Percentiles rank a stretch among this genome's conserved stretches.
These are phyloP conservation scores for Cavia aperea DNA, from an alignment of 2,113 vertebrate genomes.

Conservation along the genomic window DNA sequence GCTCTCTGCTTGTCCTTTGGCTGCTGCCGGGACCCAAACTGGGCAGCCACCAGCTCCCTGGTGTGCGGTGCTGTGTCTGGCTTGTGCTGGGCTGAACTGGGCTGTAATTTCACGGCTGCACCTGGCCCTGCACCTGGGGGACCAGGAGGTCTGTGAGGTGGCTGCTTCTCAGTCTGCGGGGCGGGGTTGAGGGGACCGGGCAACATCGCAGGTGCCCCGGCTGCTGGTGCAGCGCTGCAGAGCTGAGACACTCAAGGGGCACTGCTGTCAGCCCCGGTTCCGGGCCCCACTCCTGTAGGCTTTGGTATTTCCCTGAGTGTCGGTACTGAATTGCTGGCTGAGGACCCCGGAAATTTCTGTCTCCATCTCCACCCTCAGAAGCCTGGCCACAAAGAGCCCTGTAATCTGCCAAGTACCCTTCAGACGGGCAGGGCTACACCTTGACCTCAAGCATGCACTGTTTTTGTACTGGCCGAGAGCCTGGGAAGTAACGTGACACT, in stretches of 20 bases:
- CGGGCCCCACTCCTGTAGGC: not conserved
- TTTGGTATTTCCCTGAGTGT: not conserved
- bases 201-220: slow-evolving; percentile 20
- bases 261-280: not conserved
- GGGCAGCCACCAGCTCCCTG: not conserved
- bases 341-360: slow-evolving; percentile 50
- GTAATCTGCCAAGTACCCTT: not conserved
- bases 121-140: not conserved
- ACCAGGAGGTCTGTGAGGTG: not conserved
- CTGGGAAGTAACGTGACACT: not conserved
- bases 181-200: not conserved
- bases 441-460: slow-evolving; percentile 28
- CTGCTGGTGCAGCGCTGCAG: not conserved
- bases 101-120: not conserved
- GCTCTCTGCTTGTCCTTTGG: not conserved
- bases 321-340: slow-evolving; percentile 17
- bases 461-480: not conserved
- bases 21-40: not conserved
- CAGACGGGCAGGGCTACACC: not conserved
- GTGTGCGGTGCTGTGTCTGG: not conserved
- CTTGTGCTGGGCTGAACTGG: not conserved
- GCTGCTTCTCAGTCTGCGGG: not conserved
- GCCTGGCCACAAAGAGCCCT: not conserved
- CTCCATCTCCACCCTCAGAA: slow-evolving; percentile 31
- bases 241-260: not conserved